These are phyloP conservation scores for Hypsibius dujardini DNA, from an alignment of 1,140 invertebrate species.

Conservation along the genomic window DNA sequence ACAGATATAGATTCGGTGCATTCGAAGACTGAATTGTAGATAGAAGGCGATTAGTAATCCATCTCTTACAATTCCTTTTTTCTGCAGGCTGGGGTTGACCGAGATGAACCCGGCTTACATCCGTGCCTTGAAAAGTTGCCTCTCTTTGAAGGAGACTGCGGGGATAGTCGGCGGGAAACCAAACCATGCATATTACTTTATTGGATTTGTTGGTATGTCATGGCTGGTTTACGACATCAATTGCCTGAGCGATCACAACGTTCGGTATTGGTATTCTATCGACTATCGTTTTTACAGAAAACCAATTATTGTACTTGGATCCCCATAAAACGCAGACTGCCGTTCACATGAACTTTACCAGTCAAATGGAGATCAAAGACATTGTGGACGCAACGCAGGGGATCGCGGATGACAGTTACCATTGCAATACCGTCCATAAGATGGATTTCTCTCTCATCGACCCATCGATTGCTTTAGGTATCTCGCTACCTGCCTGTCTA, in stretches of 20 bases:
- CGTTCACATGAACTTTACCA: conserved; percentile 36
- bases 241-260: conserved; percentile 14
- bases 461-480: conserved; percentile 65
- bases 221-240: conserved; percentile 7
- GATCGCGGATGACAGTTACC: conserved; percentile 47
- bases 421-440: conserved; percentile 62
- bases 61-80: background rate
- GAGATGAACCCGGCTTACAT: conserved; percentile 85
- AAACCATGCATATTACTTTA: conserved; percentile 91
- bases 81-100: conserved; percentile 50
- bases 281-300: conserved; percentile 37
- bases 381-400: conserved; percentile 3
- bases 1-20: too few species aligned
- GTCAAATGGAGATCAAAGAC: conserved; percentile 18
- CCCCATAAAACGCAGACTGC: conserved; percentile 76
- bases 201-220: conserved; percentile 65
- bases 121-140: conserved; percentile 54
- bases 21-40: too few species aligned
- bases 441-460: conserved; percentile 73
- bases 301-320: conserved; percentile 81
- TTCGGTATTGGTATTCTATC: conserved; percentile 19
- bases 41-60: conserved; percentile 21
- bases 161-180: conserved; percentile 95
- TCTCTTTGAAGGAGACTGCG: conserved; percentile 70
- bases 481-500: conserved; percentile 39